A percentile compares a stretch with the other conserved stretches of the same genome.
Evolutionary conservation across 2,888 invertebrate genomes (phyloP).

Genomic region (Nematopogon swammerdamellus): DNA sequence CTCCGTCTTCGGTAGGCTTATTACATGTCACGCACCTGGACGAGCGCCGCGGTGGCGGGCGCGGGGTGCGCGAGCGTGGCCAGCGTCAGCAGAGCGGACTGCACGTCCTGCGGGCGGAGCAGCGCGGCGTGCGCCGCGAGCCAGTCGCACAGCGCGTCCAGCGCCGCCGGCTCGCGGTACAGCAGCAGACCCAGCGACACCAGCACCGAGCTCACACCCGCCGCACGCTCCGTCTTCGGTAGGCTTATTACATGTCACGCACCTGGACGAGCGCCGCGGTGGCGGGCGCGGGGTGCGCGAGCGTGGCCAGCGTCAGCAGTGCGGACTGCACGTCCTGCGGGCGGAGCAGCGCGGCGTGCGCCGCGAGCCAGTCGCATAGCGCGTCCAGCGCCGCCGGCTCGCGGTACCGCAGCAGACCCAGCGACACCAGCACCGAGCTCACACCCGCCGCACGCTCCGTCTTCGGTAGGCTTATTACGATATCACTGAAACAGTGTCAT

Average conservation of each 20-base stretch:
- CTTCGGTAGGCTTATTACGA: constrained; percentile 48
- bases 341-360: constrained; percentile 49
- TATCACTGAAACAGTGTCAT: constrained; percentile 53
- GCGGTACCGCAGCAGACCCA: constrained; percentile 71
- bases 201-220: constrained; percentile 68
- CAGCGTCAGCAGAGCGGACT: constrained; percentile 64
- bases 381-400: constrained; percentile 60
- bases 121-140: constrained; percentile 42
- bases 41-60: constrained; percentile 31
- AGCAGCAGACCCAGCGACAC: constrained; percentile 72
- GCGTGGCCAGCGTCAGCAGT: constrained; percentile 63
- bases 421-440: constrained; percentile 69
- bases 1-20: constrained; percentile 50
- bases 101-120: constrained; percentile 63
- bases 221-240: constrained; percentile 41
- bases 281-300: constrained; percentile 59
- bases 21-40: constrained; percentile 38
- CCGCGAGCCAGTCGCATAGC: constrained; percentile 60
- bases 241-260: constrained; percentile 41
- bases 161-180: constrained; percentile 63
- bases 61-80: constrained; percentile 62
- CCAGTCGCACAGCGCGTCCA: constrained; percentile 64
- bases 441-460: constrained; percentile 56
- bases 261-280: constrained; percentile 25
- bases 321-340: constrained; percentile 66